Evolutionary conservation across 30 jellyfish, hydroid and myxozoan species (phyloP).

Genomic region (Aurelia aurita): DNA sequence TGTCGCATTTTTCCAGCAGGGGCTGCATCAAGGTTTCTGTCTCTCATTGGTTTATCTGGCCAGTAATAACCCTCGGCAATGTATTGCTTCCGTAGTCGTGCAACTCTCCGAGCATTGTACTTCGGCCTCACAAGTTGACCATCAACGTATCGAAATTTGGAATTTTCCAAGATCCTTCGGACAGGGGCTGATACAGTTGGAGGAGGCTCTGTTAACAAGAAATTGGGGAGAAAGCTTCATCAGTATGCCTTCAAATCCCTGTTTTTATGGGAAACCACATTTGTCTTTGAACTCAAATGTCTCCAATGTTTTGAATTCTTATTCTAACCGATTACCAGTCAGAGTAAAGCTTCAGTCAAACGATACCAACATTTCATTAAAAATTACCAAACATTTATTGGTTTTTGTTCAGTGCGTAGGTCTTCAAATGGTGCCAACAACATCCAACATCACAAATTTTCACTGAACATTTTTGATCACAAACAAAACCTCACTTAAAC

Average conservation of each 20-base stretch:
- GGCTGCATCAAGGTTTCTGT: slow-evolving; percentile 73
- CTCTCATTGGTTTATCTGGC: slow-evolving; percentile 92
- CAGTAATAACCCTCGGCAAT: slow-evolving; percentile 87
- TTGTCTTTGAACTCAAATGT: too few relatives aligned
- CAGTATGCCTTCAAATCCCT: neutral
- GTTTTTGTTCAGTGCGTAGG: too few relatives aligned
- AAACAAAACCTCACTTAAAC: too few relatives aligned
- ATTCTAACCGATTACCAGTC: too few relatives aligned
- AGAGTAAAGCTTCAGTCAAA: too few relatives aligned
- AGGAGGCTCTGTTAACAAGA: slow-evolving; percentile 59
- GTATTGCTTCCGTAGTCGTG: slow-evolving; percentile 64
- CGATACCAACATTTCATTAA: too few relatives aligned
- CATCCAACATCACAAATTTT: too few relatives aligned
- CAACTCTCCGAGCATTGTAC: slow-evolving; percentile 68
- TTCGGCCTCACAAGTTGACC: slow-evolving; percentile 54
- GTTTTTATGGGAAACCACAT: too few relatives aligned
- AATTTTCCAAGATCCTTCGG: slow-evolving; percentile 55
- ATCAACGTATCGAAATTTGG: slow-evolving; percentile 58
- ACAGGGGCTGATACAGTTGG: slow-evolving; percentile 74
- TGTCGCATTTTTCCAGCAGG: slow-evolving; percentile 71
- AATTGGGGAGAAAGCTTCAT: neutral
- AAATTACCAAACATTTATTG: too few relatives aligned
- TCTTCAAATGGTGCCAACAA: too few relatives aligned
- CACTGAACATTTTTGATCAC: too few relatives aligned
- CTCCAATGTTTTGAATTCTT: too few relatives aligned